These are phyloP conservation scores for Serripes groenlandicus DNA, from an alignment of 2,888 invertebrate genomes.

Conservation along the genomic window DNA sequence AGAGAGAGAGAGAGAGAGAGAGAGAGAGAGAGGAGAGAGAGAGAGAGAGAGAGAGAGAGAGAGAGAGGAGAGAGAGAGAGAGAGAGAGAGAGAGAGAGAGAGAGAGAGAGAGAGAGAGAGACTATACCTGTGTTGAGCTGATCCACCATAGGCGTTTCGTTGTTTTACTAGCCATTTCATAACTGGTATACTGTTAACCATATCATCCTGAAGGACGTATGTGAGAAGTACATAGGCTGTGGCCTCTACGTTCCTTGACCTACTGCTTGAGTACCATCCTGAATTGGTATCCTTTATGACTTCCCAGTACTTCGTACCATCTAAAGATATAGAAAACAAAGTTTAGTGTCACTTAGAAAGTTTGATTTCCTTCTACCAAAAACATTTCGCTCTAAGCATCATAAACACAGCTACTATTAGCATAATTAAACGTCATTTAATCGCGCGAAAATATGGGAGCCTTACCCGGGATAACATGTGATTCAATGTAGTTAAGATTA, in stretches of 20 bases:
- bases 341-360: no score
- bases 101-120: not conserved
- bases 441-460: no score
- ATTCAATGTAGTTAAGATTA: no score
- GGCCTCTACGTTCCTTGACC: constrained; percentile 45
- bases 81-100: not conserved
- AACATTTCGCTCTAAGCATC: no score
- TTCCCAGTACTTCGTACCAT: constrained; percentile 36
- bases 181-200: constrained; percentile 22
- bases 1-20: not conserved
- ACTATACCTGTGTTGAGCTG: constrained; percentile 54
- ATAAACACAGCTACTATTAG: no score
- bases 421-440: no score
- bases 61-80: not conserved
- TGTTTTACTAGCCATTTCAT: constrained; percentile 55
- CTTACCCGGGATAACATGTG: no score
- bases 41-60: not conserved
- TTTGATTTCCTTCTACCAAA: no score
- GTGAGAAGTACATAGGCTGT: constrained; percentile 45
- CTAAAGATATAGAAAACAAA: constrained; percentile 11
- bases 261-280: not conserved
- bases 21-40: not conserved
- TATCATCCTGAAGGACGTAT: constrained; percentile 13
- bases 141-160: constrained; percentile 50
- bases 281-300: not conserved